Evolutionary conservation across 2,797 vertebrate genomes (phyloP).

Genomic region (Acrocephalus scirpaceus): DNA sequence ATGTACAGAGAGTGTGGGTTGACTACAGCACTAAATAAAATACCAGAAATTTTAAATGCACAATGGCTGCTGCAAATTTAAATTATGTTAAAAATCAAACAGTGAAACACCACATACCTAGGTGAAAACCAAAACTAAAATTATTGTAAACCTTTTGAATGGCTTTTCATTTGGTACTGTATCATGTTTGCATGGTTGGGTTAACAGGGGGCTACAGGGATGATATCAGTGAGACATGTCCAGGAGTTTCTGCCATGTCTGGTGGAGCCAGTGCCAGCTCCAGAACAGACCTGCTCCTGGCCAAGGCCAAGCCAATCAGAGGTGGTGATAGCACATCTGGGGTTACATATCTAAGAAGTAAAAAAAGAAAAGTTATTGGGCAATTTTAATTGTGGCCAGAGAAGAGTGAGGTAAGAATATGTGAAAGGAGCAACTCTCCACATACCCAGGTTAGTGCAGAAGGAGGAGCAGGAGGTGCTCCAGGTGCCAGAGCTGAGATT

Average conservation of each 20-base stretch:
- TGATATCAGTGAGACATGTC: rapidly evolving
- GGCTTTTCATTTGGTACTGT: background rate
- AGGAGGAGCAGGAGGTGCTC: rapidly evolving
- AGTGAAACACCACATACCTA: background rate
- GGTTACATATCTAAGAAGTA: background rate
- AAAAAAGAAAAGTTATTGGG: background rate
- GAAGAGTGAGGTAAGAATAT: background rate
- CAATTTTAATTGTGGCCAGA: background rate
- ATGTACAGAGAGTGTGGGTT: background rate
- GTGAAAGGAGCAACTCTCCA: background rate
- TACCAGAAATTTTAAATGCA: background rate
- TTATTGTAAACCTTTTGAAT: background rate
- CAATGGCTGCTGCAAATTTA: background rate
- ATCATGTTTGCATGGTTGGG: background rate
- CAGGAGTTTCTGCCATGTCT: background rate
- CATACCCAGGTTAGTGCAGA: background rate
- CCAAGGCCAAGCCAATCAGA: background rate
- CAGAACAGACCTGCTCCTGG: background rate
- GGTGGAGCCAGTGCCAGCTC: background rate
- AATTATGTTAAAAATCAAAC: background rate
- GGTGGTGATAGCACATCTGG: background rate
- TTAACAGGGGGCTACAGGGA: rapidly evolving
- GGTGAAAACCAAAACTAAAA: background rate
- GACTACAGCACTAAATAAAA: background rate
- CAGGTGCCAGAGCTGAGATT: rapidly evolving